Evolutionary conservation across 2,113 vertebrate species (phyloP), one percentile per base, ranked within the genome.

Genomic region (Hippocampus mohnikei): DNA sequence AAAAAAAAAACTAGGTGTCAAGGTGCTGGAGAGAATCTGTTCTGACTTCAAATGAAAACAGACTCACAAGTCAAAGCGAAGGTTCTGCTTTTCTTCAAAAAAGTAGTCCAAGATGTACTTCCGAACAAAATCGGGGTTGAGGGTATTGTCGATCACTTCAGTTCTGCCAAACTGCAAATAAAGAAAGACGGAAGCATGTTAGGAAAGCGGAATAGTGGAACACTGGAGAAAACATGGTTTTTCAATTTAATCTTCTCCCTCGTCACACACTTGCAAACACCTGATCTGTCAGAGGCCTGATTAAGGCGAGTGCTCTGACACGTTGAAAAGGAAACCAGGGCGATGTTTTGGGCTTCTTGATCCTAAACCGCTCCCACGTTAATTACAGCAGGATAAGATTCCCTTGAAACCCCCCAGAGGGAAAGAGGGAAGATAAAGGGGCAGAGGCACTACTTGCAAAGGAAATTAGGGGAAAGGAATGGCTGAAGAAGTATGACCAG

Each of bases 41-140:
- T 68, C 23, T 1, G 15, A 71, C 58, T 53, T 67, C 46, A 75
- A 69, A 77, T 40, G 29, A 63, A 78, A 72, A 46, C 41, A 27
- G 41, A 94, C 96, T 96, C 85, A 98, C 96, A 98, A 90, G 91
- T 98, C 96, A n/a, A 98, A 96, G 71, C 96, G 95, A 48, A 98
- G 94, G 74, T 92, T 96, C 90, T 98, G 96, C 79, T 96, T 95
- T 90, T 98, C 96, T 89, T 98, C 96, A 25, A 98, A 98, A 88
- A 95, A 96, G 85, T 97, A 98, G 85, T 98, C 94, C 21, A 97
- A 92, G 56, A 98, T 94, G 71, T 96, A 98, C 82, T 98, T 98
- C 81, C 94, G 92, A 64, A 98, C 94, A 50, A 98, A 98, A 83
- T 98, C 96, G 0, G 96, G 96, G 84, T 98, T 96, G 64, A 98